These are phyloP conservation scores for Leucozona laternaria DNA, from an alignment of 2,888 invertebrate genomes.

Conservation along the genomic window DNA sequence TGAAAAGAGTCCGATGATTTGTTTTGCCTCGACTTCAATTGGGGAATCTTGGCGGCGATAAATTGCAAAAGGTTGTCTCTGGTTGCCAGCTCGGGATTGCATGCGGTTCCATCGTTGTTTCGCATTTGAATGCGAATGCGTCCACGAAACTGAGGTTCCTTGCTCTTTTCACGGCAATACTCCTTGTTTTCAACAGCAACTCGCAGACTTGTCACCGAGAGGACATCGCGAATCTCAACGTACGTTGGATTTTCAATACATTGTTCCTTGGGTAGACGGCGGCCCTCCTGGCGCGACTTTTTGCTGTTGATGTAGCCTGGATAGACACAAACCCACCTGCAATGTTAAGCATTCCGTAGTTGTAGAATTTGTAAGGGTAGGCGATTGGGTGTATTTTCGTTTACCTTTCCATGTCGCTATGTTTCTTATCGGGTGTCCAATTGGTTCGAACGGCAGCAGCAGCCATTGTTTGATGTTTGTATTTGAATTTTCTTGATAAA, in stretches of 20 bases:
- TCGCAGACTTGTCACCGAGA: slow-evolving; percentile 91
- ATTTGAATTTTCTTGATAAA: background rate
- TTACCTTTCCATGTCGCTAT: slow-evolving; percentile 91
- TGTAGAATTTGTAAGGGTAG: slow-evolving; percentile 4
- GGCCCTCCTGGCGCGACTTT: slow-evolving; percentile 94
- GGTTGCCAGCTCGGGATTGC: slow-evolving; percentile 89
- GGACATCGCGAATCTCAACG: slow-evolving; percentile 96
- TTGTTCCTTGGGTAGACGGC: slow-evolving; percentile 91
- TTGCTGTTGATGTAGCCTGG: slow-evolving; percentile 98
- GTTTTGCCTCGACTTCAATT: slow-evolving; percentile 91
- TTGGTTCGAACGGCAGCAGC: slow-evolving; percentile 85
- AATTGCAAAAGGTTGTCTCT: slow-evolving; percentile 91
- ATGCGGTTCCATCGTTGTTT: slow-evolving; percentile 93
- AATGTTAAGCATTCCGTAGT: slow-evolving; percentile 46
- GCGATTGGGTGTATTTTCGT: background rate
- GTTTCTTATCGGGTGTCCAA: slow-evolving; percentile 91
- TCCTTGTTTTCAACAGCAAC: slow-evolving; percentile 96
- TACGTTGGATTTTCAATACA: slow-evolving; percentile 98
- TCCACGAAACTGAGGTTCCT: slow-evolving; percentile 93
- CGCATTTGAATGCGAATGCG: slow-evolving; percentile 96
- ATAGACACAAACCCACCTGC: slow-evolving; percentile 97
- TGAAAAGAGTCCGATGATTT: slow-evolving; percentile 78
- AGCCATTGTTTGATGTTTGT: slow-evolving; percentile 82
- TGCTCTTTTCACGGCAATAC: slow-evolving; percentile 95
- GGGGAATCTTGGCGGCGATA: slow-evolving; percentile 94